A percentile compares a stretch with the other conserved stretches of the same genome.
Evolutionary conservation across 2,113 vertebrate genomes (phyloP).

Genomic region (Centropus unirufus): DNA sequence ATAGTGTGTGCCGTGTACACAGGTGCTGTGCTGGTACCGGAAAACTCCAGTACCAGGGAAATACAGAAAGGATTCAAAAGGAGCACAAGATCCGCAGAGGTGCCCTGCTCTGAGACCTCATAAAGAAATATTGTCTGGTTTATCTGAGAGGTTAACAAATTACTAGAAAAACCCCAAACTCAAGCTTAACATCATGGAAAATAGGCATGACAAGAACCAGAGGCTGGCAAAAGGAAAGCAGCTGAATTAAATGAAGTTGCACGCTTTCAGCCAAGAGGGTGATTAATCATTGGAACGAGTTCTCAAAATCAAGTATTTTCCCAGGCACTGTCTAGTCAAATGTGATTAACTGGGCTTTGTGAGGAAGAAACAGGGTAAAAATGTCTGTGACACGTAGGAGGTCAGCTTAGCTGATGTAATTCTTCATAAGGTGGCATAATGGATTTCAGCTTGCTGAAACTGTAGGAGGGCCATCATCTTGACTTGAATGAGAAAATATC

Average conservation of each 20-base stretch:
- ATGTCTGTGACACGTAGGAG: rapidly evolving
- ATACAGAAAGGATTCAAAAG: background rate
- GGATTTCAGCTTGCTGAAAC: background rate
- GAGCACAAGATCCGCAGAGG: background rate
- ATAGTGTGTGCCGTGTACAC: background rate
- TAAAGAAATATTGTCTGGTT: background rate
- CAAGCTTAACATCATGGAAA: background rate
- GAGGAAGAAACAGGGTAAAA: background rate
- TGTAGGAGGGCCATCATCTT: background rate
- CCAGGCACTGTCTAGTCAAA: background rate
- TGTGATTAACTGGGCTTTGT: background rate
- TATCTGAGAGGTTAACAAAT: background rate
- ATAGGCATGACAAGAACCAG: background rate
- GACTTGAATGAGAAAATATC: background rate
- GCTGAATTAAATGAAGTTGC: background rate
- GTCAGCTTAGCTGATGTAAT: background rate
- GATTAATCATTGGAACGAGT: background rate
- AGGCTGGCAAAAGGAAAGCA: background rate
- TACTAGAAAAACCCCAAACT: too few relatives aligned
- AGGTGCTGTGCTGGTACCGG: background rate
- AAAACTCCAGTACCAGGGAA: background rate
- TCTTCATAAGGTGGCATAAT: background rate
- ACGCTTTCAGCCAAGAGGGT: background rate
- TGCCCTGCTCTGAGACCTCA: background rate
- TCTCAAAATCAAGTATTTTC: background rate